Percentiles rank a stretch among this genome's conserved stretches.
Conservation (phyloP, 2,797 vertebrate genomes). For the Artibeus lituratus region DNA sequence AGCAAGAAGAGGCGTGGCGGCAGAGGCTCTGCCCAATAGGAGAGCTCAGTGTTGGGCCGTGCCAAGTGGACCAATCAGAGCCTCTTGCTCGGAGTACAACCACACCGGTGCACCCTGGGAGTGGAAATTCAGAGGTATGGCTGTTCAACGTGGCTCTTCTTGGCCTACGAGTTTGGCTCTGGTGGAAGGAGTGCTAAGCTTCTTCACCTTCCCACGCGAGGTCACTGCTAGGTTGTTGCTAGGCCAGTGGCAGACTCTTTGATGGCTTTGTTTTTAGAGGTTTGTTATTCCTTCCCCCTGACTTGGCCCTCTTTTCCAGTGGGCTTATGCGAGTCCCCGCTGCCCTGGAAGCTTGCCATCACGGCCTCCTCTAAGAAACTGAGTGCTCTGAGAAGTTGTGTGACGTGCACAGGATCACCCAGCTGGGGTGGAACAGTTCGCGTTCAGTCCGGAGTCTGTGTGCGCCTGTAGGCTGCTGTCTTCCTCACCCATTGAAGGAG, state of each 20-base stretch:
- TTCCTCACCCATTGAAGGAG: neutral
- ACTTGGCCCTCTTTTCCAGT: neutral
- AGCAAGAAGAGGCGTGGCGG: rapidly evolving
- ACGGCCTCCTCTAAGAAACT: rapidly evolving
- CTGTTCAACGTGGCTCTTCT: rapidly evolving
- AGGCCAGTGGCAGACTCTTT: neutral
- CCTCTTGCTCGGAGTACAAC: rapidly evolving
- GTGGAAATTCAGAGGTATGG: rapidly evolving
- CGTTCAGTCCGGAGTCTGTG: too few relatives aligned
- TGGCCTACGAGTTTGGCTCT: neutral
- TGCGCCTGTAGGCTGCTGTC: neutral
- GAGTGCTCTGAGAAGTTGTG: neutral
- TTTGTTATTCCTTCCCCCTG: neutral
- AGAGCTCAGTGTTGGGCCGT: neutral
- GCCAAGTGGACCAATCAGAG: neutral
- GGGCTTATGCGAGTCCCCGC: neutral
- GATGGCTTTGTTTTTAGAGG: neutral
- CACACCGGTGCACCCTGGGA: rapidly evolving
- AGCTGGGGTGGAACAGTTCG: neutral
- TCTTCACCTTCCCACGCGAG: rapidly evolving
- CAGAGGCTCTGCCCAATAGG: neutral
- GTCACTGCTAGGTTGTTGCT: neutral
- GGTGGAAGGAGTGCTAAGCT: rapidly evolving
- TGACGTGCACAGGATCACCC: neutral
- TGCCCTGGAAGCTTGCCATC: neutral